phyloP scores from a whole-genome alignment of 2,113 vertebrate genomes.

The Gymnarchus niloticus region DNA sequence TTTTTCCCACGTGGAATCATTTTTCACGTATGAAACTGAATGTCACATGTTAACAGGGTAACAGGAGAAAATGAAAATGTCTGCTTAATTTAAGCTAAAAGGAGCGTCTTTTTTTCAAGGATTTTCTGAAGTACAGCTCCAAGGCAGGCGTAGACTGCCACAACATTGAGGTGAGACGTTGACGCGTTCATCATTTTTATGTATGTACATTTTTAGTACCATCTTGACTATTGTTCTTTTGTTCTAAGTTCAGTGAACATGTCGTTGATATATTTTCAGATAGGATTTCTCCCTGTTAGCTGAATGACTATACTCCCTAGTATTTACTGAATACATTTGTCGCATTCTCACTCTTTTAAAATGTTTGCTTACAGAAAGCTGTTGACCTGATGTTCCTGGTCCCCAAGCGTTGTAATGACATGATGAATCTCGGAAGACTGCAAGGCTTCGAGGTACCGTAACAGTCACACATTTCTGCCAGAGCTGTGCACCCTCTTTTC shows the following conservation, averaged over 20 bases:
- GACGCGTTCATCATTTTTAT: not conserved
- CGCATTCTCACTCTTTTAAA: not conserved
- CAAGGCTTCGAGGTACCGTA: conserved; percentile 88
- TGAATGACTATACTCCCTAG: not conserved
- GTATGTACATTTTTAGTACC: not conserved
- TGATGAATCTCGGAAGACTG: conserved; percentile 97
- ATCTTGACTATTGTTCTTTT: not conserved
- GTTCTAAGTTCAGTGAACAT: not conserved
- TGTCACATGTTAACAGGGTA: too few relatives aligned
- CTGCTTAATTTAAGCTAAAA: not conserved
- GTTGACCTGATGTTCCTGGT: conserved; percentile 96
- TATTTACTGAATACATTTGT: not conserved
- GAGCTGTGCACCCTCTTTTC: not conserved
- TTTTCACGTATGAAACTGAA: too few relatives aligned
- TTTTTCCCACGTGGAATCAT: too few relatives aligned
- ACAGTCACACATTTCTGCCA: not conserved
- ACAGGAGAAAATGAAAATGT: not conserved
- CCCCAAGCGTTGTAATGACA: conserved; percentile 97
- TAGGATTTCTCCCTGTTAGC: not conserved
- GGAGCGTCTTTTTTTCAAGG: conserved; percentile 57
- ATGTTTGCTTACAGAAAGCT: conserved; percentile 63
- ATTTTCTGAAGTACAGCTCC: conserved; percentile 86
- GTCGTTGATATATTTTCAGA: not conserved
- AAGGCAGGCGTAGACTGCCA: conserved; percentile 91
- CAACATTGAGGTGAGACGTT: conserved; percentile 76